phyloP scores from a whole-genome alignment of 2,113 vertebrate species.

The Phocoena sinus region DNA sequence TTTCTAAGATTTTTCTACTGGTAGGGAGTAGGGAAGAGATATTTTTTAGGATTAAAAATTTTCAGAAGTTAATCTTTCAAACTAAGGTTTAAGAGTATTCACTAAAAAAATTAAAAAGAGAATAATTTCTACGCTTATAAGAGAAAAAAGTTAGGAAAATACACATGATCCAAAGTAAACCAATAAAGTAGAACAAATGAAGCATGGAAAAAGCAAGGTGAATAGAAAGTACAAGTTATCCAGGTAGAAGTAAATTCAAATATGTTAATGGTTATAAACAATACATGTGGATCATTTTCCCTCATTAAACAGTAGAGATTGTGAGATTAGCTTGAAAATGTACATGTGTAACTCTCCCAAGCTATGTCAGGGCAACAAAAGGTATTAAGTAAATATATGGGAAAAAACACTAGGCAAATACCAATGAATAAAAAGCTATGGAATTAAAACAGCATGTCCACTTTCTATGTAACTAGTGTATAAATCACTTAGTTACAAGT shows the following conservation, averaged over 20 bases:
- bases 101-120: not conserved
- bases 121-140: not conserved
- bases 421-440: not conserved
- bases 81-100: not conserved
- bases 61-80: not conserved
- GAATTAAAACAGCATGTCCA: not conserved
- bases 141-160: not conserved
- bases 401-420: not conserved
- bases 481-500: not conserved
- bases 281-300: not conserved
- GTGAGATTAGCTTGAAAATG: not conserved
- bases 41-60: not conserved
- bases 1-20: not conserved
- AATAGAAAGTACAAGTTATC: not conserved
- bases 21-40: not conserved
- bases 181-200: not conserved
- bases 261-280: not conserved
- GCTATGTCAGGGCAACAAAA: not conserved
- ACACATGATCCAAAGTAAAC: not conserved
- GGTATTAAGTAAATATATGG: not conserved
- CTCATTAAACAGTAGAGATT: not conserved
- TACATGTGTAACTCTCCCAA: not conserved
- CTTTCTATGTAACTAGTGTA: not conserved
- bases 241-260: not conserved
- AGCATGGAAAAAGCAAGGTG: not conserved